Base-by-base conservation (phyloP, 2,113 vertebrate genomes). In the Tychaedon coryphoeus region DNA sequence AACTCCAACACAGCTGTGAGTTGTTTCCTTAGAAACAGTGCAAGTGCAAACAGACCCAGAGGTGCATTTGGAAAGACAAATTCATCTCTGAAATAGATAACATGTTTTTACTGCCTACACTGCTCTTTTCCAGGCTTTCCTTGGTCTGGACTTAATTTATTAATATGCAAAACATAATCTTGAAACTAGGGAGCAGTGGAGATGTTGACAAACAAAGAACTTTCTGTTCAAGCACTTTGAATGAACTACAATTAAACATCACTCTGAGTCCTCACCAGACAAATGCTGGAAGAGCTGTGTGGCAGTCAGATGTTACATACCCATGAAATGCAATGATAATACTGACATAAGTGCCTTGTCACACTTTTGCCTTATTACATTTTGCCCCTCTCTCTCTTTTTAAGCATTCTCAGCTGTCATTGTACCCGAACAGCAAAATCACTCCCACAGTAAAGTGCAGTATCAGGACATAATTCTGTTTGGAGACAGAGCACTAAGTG, bases 401-500 rank as follows among this genome's bases (percentile, higher is more conserved):
- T n/a, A 95, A 95, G 60, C 75, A 71, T 90, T 79, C 79, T 80
- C 78, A 94, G 90, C 94, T 95, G 92, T 88, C 92, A 75, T 7
- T 86, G 67, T 74, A 81, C 64, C 26, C 3, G 0, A 86, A 74
- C 58, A 86, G 74, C 38, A 70, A 73, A 94, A 92, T 74, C 77
- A 88, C 86, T 92, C 82, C 72, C 85, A 64, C 22, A 53, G 71
- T 64, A 66, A 83, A 93, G 67, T 88, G 90, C 72, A 80, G 25
- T 40, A 83, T 54, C 5, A 20, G 82, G 73, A 88, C 3, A 14
- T 50, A 80, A 88, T 90, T 96, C 61, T 88, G 78, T 88, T 64
- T 90, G 93, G 88, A 92, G 88, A 76, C 72, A 61, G 60, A 95
- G 67, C 51, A 22, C 64, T 48, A 31, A 86, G 64, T n/a, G 71